A percentile compares a stretch with the other conserved stretches of the same genome.
Conservation (phyloP, 2,797 vertebrate species). For the Gallinago stenura region DNA sequence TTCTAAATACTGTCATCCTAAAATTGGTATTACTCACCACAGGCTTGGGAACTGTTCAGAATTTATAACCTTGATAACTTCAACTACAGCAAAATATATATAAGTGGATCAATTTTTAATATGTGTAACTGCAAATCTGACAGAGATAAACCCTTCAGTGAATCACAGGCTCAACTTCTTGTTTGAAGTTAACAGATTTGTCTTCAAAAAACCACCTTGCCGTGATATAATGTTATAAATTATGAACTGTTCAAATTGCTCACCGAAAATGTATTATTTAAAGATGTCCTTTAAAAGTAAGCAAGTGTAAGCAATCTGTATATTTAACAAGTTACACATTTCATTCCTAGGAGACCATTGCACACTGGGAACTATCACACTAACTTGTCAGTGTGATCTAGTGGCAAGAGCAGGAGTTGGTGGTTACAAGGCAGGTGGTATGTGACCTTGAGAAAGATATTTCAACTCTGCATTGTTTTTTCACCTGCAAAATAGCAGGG, state of each 20-base stretch:
- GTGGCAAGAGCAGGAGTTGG: background rate
- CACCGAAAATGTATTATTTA: background rate
- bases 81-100: background rate
- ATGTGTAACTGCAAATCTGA: slow-evolving; percentile 37
- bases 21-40: background rate
- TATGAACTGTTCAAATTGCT: background rate
- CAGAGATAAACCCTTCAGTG: slow-evolving; percentile 37
- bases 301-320: background rate
- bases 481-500: background rate
- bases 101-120: slow-evolving; percentile 38
- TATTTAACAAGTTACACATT: background rate
- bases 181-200: slow-evolving; percentile 14
- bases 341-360: background rate
- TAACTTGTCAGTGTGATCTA: background rate
- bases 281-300: background rate
- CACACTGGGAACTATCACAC: background rate
- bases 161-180: slow-evolving; percentile 24
- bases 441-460: background rate
- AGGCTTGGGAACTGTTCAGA: background rate
- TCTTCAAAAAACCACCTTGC: background rate
- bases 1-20: background rate
- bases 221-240: slow-evolving; percentile 3
- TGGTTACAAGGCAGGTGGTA: background rate
- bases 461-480: background rate
- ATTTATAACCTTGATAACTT: slow-evolving; percentile 39